Base-by-base conservation (phyloP, 2,888 invertebrate genomes). In the Eilema depressum region DNA sequence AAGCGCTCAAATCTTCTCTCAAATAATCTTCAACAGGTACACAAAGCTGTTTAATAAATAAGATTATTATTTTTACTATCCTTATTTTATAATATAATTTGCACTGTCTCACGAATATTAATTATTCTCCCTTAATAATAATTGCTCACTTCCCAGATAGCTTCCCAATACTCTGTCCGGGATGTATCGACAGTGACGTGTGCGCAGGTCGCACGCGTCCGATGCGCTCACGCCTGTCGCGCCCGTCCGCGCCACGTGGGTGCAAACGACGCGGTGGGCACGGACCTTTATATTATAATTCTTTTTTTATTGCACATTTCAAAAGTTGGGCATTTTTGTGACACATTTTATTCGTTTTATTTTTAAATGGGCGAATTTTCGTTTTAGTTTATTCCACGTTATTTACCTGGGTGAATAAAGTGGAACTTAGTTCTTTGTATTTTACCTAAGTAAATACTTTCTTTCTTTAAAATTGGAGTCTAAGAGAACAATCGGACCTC, bases 191-290 rank as follows among this genome's bases (percentile, higher is more conserved):
- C 25, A 25, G 60, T 26, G 80, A 77, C 81, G 71, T 69, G 75
- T 62, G 72, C 69, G 63, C 63, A 66, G 64, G 62, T 65, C 25
- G 65, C 63, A 70, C 63, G 65, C 75, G 68, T 37, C 57, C 83
- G 73, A 86, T 85, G 76, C 74, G 79, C 74, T 79, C 81, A 85
- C 88, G 85, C 80, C 74, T 61, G 63, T 84, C 77, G 76, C 82
- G 62, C 72, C 76, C 65, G 86, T 84, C 84, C 61, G 69, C 66
- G 74, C 67, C 87, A 86, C 83, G 80, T 83, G 79, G 67, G 78
- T 79, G 81, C 72, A 10, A 63, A 8, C 73, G 81, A 76, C 71
- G 63, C 65, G 60, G 70, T 80, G 74, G 71, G 75, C 65, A 59
- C 41, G 69, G 25, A 71, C 69, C 74, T 76, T 76, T 69, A 69